Percentiles rank a stretch among this genome's conserved stretches.
phyloP scores from a whole-genome alignment of 2,797 vertebrate species.

The Macropodus opercularis region DNA sequence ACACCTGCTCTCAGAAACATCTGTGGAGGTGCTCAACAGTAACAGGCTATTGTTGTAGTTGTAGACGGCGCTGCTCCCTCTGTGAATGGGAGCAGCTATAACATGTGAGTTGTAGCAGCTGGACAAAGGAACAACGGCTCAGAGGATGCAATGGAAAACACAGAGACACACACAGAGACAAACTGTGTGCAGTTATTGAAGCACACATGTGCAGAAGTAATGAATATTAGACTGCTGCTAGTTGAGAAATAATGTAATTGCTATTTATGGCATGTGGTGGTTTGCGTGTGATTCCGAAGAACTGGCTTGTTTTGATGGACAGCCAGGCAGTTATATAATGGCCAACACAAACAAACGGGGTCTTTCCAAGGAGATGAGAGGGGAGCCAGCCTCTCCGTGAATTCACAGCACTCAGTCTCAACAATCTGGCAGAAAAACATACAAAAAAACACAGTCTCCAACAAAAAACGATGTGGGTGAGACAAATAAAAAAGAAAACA shows the following conservation, averaged over 20 bases:
- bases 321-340: constrained; percentile 66
- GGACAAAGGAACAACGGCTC: constrained; percentile 29
- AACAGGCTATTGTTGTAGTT: constrained; percentile 28
- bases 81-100: constrained; percentile 23
- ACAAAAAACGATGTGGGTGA: constrained; percentile 15
- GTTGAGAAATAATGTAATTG: constrained; percentile 45
- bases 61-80: constrained; percentile 16
- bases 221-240: constrained; percentile 27
- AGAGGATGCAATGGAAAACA: constrained; percentile 26
- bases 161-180: not conserved
- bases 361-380: constrained; percentile 54
- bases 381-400: constrained; percentile 57
- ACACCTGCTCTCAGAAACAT: constrained; percentile 21
- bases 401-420: constrained; percentile 58
- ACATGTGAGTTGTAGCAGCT: constrained; percentile 18
- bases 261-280: constrained; percentile 29
- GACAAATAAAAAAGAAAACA: constrained; percentile 17
- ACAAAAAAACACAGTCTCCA: constrained; percentile 26
- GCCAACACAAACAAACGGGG: constrained; percentile 73
- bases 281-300: constrained; percentile 18
- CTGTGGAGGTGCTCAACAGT: constrained; percentile 14
- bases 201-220: constrained; percentile 2
- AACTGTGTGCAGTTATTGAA: not conserved
- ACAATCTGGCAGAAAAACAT: constrained; percentile 49
- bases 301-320: constrained; percentile 50